Evolutionary conservation across 1,140 invertebrate species (phyloP).

Genomic region (Drosophila auraria): DNA sequence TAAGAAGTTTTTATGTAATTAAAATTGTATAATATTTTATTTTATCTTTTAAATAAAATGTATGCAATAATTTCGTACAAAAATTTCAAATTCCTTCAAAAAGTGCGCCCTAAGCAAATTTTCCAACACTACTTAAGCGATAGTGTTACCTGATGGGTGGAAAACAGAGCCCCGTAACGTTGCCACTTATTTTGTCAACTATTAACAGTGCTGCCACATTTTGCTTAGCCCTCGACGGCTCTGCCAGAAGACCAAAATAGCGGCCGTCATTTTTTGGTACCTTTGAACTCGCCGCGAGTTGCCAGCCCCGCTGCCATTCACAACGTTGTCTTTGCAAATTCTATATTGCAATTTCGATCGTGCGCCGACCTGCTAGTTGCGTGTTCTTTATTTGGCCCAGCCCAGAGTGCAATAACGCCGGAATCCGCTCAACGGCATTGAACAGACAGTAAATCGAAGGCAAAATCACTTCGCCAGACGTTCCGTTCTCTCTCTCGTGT

Average conservation of each 20-base stretch:
- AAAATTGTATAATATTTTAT: no score
- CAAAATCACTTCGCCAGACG: conserved; percentile 4
- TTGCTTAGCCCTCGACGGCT: no score
- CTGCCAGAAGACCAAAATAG: no score
- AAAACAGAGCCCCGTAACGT: background rate
- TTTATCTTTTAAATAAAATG: no score
- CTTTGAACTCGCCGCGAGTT: no score
- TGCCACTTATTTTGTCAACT: no score
- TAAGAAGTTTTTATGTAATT: no score
- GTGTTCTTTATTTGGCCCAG: conserved; percentile 20
- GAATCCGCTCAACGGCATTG: background rate
- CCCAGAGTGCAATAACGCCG: conserved; percentile 18
- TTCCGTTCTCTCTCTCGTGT: conserved; percentile 8
- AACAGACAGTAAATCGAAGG: background rate
- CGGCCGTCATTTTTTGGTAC: no score
- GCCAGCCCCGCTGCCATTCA: no score
- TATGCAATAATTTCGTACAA: background rate
- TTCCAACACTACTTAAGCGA: background rate
- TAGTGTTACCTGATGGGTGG: background rate
- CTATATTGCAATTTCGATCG: conserved; percentile 9
- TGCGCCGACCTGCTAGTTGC: background rate
- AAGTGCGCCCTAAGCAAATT: background rate
- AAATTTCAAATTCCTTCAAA: background rate
- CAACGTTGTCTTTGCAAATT: background rate
- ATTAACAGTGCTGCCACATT: no score